These are phyloP conservation scores for Alentia gelatinosa DNA, from an alignment of 2,888 invertebrate species.

Conservation along the genomic window DNA sequence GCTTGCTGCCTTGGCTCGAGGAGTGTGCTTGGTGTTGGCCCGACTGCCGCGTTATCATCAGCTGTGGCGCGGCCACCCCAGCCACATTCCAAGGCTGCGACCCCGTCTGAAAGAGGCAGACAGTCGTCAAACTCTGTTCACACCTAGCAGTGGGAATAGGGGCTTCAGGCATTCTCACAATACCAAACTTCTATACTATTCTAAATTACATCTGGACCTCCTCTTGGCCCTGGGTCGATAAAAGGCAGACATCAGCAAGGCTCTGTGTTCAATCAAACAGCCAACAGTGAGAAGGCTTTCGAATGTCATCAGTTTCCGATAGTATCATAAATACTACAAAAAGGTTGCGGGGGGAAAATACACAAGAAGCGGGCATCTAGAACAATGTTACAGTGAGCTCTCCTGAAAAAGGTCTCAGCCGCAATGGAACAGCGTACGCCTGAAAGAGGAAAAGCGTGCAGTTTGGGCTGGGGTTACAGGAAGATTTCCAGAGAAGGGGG, in stretches of 20 bases:
- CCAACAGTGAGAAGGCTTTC: not conserved
- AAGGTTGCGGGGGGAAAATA: not conserved
- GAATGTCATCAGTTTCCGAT: not conserved
- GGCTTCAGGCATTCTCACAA: not conserved
- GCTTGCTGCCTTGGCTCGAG: conserved; percentile 54
- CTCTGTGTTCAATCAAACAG: not conserved
- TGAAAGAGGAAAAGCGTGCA: conserved; percentile 49
- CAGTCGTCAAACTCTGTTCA: not conserved
- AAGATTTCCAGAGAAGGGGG: not conserved
- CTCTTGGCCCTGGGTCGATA: not conserved
- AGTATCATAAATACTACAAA: not conserved
- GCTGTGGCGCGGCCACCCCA: conserved; percentile 72
- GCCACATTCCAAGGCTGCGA: conserved; percentile 77
- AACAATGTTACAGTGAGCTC: not conserved
- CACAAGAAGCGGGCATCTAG: not conserved
- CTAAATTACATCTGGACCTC: not conserved
- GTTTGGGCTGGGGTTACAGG: conserved; percentile 18
- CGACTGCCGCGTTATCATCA: conserved; percentile 59
- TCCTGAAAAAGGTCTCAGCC: not conserved
- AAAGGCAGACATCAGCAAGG: not conserved
- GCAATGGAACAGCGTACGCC: not conserved
- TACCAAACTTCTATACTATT: not conserved
- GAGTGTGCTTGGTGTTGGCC: conserved; percentile 40
- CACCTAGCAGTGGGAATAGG: not conserved
- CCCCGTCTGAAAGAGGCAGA: conserved; percentile 8